Conservation (phyloP, 2,113 vertebrate species). For the Xiphorhynchus elegans region DNA sequence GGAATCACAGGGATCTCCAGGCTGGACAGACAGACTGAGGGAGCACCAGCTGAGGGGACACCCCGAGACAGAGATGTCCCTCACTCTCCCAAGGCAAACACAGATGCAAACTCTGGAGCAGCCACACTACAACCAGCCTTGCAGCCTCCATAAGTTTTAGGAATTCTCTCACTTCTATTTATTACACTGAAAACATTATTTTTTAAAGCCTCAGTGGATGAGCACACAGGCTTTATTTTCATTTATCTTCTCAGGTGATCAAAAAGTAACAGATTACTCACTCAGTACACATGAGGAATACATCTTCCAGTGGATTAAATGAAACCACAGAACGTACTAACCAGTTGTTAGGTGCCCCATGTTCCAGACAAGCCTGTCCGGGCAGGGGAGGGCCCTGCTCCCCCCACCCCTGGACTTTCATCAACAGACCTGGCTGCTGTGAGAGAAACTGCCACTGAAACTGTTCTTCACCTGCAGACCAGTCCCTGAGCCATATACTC, state of each 20-base stretch:
- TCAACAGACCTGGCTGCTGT: rapidly evolving
- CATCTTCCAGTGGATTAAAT: background rate
- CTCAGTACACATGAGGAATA: background rate
- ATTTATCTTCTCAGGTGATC: background rate
- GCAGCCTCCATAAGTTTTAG: background rate
- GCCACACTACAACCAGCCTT: rapidly evolving
- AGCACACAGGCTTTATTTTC: background rate
- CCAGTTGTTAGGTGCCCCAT: background rate
- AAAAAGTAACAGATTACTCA: background rate
- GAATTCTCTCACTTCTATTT: background rate
- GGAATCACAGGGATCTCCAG: rapidly evolving
- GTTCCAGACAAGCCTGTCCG: rapidly evolving
- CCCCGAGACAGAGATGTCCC: background rate
- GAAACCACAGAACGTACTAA: background rate
- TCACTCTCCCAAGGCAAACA: background rate
- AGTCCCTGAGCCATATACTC: background rate
- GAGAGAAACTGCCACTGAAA: background rate
- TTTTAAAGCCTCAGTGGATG: background rate
- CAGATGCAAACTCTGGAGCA: background rate
- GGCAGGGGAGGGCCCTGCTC: background rate
- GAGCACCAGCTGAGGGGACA: conserved; percentile 23
- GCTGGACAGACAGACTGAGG: background rate
- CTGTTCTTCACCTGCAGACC: background rate
- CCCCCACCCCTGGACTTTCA: background rate
- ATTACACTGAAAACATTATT: background rate